Conservation (phyloP, 2,797 vertebrate genomes). For the Acanthopagrus latus region DNA sequence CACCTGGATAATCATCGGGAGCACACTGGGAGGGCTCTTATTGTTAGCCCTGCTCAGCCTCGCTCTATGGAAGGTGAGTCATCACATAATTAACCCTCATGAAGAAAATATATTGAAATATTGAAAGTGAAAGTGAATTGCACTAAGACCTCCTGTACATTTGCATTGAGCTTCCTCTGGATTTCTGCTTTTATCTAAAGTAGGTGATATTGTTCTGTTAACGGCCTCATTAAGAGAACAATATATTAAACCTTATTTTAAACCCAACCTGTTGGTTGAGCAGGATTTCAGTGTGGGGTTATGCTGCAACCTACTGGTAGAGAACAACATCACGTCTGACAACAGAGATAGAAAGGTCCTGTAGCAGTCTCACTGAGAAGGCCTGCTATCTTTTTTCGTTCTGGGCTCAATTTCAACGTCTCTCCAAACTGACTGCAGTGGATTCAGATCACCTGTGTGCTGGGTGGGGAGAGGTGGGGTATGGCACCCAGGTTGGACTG, state of each 20-base stretch:
- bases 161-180: background rate
- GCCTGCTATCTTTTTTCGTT: no score
- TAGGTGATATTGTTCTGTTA: background rate
- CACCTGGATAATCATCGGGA: slow-evolving; percentile 95
- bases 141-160: background rate
- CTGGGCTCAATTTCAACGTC: no score
- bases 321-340: background rate
- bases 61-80: slow-evolving; percentile 94
- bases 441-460: no score
- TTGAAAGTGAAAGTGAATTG: background rate
- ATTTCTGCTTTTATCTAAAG: background rate
- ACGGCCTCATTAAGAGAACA: background rate
- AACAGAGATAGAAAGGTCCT: background rate
- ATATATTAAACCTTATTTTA: background rate
- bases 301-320: slow-evolving; percentile 17
- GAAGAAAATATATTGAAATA: background rate
- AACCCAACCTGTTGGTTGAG: background rate
- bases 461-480: no score
- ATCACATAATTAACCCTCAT: background rate
- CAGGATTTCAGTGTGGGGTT: no score
- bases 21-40: slow-evolving; percentile 94
- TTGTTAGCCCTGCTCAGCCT: slow-evolving; percentile 94
- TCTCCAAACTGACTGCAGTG: no score
- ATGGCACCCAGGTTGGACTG: no score
- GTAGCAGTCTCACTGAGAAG: background rate